Conservation (phyloP, 2,888 invertebrate genomes). For the Drosophila ustulata region DNA sequence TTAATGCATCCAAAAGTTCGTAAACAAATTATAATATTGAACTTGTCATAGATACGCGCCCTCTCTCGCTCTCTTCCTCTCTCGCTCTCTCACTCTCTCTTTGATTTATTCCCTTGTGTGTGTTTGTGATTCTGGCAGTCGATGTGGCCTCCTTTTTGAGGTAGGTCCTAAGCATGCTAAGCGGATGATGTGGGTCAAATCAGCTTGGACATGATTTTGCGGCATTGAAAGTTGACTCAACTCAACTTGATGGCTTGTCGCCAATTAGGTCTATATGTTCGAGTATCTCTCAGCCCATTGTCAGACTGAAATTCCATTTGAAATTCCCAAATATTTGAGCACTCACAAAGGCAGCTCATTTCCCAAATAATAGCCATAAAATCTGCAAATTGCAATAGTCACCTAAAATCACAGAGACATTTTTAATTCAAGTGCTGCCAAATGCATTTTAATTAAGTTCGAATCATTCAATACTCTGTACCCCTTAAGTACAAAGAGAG, state of each 20-base stretch:
- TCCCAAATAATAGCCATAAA: slow-evolving; percentile 1
- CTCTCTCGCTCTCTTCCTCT: slow-evolving; percentile 19
- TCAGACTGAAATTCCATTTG: slow-evolving; percentile 3
- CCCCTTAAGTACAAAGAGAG: neutral
- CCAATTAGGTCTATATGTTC: slow-evolving; percentile 35
- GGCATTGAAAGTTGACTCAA: slow-evolving; percentile 34
- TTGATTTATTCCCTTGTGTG: neutral
- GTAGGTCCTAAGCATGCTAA: slow-evolving; percentile 56
- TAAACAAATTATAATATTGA: slow-evolving; percentile 80
- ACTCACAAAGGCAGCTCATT: slow-evolving; percentile 1
- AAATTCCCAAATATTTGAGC: slow-evolving; percentile 1
- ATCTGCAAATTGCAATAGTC: slow-evolving; percentile 8
- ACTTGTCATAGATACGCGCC: slow-evolving; percentile 77
- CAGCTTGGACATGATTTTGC: slow-evolving; percentile 54
- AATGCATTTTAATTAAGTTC: slow-evolving; percentile 16
- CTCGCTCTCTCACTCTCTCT: neutral
- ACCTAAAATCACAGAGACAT: slow-evolving; percentile 4
- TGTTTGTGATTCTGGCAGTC: slow-evolving; percentile 13
- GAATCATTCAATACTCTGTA: slow-evolving; percentile 6
- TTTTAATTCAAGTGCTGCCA: slow-evolving; percentile 6
- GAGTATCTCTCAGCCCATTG: neutral
- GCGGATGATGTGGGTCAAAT: slow-evolving; percentile 59
- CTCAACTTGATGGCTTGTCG: slow-evolving; percentile 13
- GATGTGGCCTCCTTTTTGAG: slow-evolving; percentile 48
- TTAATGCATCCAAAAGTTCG: slow-evolving; percentile 73